A percentile compares a stretch with the other conserved stretches of the same genome.
phyloP scores from a whole-genome alignment of 2,797 vertebrate genomes.

The Falco cherrug region DNA sequence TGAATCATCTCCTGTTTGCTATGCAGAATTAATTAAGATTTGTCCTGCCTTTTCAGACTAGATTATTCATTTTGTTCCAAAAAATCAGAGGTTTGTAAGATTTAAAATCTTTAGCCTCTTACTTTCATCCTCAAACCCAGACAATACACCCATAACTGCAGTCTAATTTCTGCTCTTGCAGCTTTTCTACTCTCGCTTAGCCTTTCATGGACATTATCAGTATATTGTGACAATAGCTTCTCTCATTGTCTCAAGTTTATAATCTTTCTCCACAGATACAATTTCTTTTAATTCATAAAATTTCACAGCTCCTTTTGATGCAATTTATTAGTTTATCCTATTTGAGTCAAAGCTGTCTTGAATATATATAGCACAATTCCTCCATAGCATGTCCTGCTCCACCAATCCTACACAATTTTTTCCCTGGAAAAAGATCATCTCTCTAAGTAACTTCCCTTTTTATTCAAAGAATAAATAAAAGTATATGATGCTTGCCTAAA shows the following conservation, averaged over 20 bases:
- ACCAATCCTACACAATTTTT: not conserved
- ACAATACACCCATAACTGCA: not conserved
- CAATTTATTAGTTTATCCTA: not conserved
- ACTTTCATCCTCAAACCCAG: not conserved
- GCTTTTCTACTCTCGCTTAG: not conserved
- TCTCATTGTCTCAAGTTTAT: not conserved
- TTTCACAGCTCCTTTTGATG: not conserved
- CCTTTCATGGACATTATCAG: not conserved
- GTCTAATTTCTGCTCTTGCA: not conserved
- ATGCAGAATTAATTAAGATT: not conserved
- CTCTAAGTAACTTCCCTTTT: not conserved
- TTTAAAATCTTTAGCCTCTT: not conserved
- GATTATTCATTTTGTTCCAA: not conserved
- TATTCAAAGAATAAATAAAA: not conserved
- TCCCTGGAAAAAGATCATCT: not conserved
- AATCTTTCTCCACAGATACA: not conserved
- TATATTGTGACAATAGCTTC: not conserved
- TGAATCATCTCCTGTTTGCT: not conserved
- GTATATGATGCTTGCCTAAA: not conserved
- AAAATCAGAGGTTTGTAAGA: not conserved
- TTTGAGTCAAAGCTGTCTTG: not conserved
- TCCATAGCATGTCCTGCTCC: not conserved
- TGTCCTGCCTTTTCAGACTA: not conserved
- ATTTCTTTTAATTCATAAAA: not conserved
- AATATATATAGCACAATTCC: not conserved